Base-by-base conservation (phyloP, 2,797 vertebrate genomes). In the Macrochelys suwanniensis region DNA sequence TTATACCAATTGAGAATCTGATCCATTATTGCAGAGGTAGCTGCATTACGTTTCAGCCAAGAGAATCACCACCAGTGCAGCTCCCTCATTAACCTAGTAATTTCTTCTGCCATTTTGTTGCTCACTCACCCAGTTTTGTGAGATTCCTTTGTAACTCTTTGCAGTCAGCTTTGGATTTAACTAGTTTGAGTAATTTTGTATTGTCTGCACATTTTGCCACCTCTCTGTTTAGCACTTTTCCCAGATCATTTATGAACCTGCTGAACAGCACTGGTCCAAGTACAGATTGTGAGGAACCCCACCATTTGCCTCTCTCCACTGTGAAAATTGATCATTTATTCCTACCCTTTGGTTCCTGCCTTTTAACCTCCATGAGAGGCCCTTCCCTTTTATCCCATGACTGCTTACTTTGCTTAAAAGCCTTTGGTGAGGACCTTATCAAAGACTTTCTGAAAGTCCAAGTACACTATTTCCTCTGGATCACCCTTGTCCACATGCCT, bases 21-120 rank as follows among this genome's bases (percentile, higher is more conserved):
- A 16, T 1, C 1, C 1, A 1, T 79, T 68, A 85, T 91, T 37
- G 4, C 84, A 19, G 31, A 61, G 83, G 9, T 68, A 17, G 51
- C 4, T 74, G 17, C 0, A 1, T 57, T 89, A 81, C 11, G 12
- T 37, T 42, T 23, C 68, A 42, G 68, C 3, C 37, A 21, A 3
- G 26, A 3, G 6, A 0, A 1, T 56, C 90, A 51, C 26, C 56
- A 3, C 0, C 1, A 78, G 1, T 85, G 31, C 17, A 78, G 5
- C 1, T 61, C 28, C 87, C 89, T 21, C 51, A 19, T 53, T 53
- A 53, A 53, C 51, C 51, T 53, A 6, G 51, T 53, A 33, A 61
- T 61, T 61, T 33, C 59, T 31, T 33, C 31, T 61, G 11, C 13
- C 59, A 33, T 15, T 15, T 31, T 61, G 12, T 61, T 33, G 11